phyloP scores from a whole-genome alignment of 2,113 vertebrate genomes.

The Notarius lentiginosus region DNA sequence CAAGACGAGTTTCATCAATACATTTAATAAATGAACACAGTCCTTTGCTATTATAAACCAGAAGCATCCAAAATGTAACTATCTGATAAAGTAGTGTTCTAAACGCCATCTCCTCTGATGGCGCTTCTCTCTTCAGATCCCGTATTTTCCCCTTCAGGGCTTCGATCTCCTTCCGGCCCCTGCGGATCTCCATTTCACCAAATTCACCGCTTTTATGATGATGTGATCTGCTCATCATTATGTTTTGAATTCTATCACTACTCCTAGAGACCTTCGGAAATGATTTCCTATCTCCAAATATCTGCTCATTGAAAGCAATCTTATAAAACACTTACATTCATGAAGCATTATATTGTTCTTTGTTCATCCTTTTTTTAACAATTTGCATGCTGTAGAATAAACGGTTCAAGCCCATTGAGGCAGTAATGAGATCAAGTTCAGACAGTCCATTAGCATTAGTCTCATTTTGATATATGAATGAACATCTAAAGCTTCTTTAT shows the following conservation, averaged over 20 bases:
- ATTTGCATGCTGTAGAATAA: not conserved
- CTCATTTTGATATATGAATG: constrained; percentile 19
- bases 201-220: too few species aligned
- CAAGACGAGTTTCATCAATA: too few species aligned
- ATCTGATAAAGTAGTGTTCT: too few species aligned
- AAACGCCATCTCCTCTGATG: too few species aligned
- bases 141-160: too few species aligned
- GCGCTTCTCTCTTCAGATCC: too few species aligned
- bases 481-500: constrained; percentile 9
- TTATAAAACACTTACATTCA: constrained; percentile 10
- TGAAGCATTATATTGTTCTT: not conserved
- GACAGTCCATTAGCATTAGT: constrained; percentile 4
- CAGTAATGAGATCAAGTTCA: not conserved
- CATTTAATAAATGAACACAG: too few species aligned
- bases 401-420: not conserved
- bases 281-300: not conserved
- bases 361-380: constrained; percentile 4
- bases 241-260: not conserved
- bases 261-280: not conserved
- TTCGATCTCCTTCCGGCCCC: too few species aligned
- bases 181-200: too few species aligned
- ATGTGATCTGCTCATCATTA: not conserved
- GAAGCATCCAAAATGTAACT: too few species aligned
- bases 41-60: too few species aligned
- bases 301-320: not conserved